phyloP scores from a whole-genome alignment of 2,113 vertebrate species.

The Tor tambroides region DNA sequence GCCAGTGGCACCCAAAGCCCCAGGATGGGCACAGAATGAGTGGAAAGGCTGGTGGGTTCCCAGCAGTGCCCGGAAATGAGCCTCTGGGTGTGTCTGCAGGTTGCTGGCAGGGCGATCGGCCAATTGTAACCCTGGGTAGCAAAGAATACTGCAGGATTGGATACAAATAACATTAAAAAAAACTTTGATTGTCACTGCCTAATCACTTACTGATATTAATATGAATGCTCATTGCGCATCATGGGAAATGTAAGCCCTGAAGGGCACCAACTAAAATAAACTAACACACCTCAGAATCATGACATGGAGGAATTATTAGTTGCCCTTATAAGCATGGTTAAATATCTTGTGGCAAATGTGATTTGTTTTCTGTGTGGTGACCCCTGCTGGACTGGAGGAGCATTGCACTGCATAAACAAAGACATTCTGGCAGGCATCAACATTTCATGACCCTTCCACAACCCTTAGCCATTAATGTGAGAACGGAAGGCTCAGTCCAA shows the following conservation, averaged over 20 bases:
- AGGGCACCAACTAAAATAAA: background rate
- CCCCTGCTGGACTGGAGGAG: slow-evolving; percentile 3
- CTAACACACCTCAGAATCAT: background rate
- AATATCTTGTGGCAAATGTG: slow-evolving; percentile 60
- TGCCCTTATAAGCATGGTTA: slow-evolving; percentile 66
- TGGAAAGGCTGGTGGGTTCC: background rate
- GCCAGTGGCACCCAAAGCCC: slow-evolving; percentile 14
- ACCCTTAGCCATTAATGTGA: background rate
- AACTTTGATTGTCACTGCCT: background rate
- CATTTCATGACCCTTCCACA: background rate
- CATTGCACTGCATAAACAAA: background rate
- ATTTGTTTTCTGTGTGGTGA: background rate
- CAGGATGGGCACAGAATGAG: background rate
- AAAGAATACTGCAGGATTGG: background rate
- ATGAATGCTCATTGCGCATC: background rate
- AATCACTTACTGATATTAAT: background rate
- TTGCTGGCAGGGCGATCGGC: background rate
- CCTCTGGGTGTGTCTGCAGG: slow-evolving; percentile 21
- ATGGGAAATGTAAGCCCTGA: background rate
- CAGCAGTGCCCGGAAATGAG: slow-evolving; percentile 28
- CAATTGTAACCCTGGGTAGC: background rate
- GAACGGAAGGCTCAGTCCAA: background rate
- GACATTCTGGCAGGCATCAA: background rate
- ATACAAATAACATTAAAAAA: background rate
- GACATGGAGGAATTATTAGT: slow-evolving; percentile 52